Percentiles rank a stretch among this genome's conserved stretches.
phyloP scores from a whole-genome alignment of 1,140 invertebrate genomes.

The Colletes latitarsis region DNA sequence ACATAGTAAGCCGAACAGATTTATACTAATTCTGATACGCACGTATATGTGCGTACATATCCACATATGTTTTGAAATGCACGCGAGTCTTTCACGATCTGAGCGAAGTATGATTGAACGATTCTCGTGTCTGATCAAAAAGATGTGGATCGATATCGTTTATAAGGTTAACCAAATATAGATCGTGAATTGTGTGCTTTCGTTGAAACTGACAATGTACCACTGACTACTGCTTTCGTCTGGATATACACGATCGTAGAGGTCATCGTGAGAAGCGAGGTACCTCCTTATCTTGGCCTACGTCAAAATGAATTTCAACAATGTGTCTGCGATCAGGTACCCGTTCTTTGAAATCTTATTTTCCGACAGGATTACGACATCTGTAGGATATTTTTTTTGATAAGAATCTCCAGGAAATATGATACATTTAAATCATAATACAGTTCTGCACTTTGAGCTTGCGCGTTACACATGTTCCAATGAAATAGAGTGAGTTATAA shows the following conservation, averaged over 20 bases:
- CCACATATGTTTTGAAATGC: neutral
- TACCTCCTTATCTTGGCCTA: slow-evolving; percentile 29
- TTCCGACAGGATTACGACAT: slow-evolving; percentile 12
- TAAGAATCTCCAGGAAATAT: neutral
- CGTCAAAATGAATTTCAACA: neutral
- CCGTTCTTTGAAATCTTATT: slow-evolving; percentile 5
- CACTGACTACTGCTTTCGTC: slow-evolving; percentile 40
- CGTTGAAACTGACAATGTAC: slow-evolving; percentile 21
- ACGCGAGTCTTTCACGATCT: neutral
- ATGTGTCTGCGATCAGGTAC: neutral
- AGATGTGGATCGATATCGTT: slow-evolving; percentile 8
- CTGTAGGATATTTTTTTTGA: neutral
- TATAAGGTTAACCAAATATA: neutral
- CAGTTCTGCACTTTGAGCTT: neutral
- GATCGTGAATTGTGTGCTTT: slow-evolving; percentile 5
- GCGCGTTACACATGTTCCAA: neutral
- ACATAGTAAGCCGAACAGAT: neutral
- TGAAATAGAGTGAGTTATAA: neutral
- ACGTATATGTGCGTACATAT: too few species aligned
- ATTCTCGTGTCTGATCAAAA: neutral
- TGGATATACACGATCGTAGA: slow-evolving; percentile 12
- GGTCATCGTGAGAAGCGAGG: slow-evolving; percentile 27
- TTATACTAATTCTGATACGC: neutral
- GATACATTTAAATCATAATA: neutral
- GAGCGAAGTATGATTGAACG: neutral